A percentile compares a stretch with the other conserved stretches of the same genome.
These are phyloP conservation scores for Ctenicera cuprea DNA, from an alignment of 2,888 invertebrate genomes.

Conservation along the genomic window DNA sequence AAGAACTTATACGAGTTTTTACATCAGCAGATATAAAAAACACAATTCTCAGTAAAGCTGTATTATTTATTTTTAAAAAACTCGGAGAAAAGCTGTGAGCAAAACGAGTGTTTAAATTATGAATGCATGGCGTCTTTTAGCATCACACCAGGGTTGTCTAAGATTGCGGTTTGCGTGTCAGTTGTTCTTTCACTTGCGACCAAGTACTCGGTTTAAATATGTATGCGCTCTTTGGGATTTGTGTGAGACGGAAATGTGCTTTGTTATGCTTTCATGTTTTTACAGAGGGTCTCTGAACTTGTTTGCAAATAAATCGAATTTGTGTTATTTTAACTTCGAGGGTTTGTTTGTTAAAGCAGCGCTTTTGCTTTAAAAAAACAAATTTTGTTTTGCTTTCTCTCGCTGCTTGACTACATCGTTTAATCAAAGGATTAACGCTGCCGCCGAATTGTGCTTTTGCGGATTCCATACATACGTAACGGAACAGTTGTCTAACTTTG, in stretches of 20 bases:
- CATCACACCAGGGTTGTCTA: slow-evolving; percentile 38
- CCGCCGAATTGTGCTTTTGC: slow-evolving; percentile 22
- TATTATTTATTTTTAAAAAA: slow-evolving; percentile 15
- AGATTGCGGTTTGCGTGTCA: slow-evolving; percentile 44
- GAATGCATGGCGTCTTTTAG: slow-evolving; percentile 23
- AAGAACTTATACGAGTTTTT: neutral
- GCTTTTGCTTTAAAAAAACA: slow-evolving; percentile 45
- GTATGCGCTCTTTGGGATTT: slow-evolving; percentile 57
- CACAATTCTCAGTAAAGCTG: neutral
- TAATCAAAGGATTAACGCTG: slow-evolving; percentile 46
- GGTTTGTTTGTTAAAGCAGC: slow-evolving; percentile 47
- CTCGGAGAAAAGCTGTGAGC: slow-evolving; percentile 8
- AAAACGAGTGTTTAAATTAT: slow-evolving; percentile 27
- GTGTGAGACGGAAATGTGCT: slow-evolving; percentile 48
- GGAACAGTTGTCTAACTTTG: slow-evolving; percentile 2
- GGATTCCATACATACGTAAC: slow-evolving; percentile 21
- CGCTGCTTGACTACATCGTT: slow-evolving; percentile 42
- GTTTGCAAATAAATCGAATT: slow-evolving; percentile 60
- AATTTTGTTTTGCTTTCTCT: slow-evolving; percentile 45
- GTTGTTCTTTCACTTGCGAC: slow-evolving; percentile 45
- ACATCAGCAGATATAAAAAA: neutral
- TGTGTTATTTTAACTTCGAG: slow-evolving; percentile 57
- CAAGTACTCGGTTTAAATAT: slow-evolving; percentile 55
- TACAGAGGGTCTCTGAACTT: slow-evolving; percentile 53
- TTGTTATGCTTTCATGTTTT: slow-evolving; percentile 55